Evolutionary conservation across 2,797 vertebrate species (phyloP), one percentile per base, ranked within the genome.

Genomic region (Lepidocolaptes lacrymiger): DNA sequence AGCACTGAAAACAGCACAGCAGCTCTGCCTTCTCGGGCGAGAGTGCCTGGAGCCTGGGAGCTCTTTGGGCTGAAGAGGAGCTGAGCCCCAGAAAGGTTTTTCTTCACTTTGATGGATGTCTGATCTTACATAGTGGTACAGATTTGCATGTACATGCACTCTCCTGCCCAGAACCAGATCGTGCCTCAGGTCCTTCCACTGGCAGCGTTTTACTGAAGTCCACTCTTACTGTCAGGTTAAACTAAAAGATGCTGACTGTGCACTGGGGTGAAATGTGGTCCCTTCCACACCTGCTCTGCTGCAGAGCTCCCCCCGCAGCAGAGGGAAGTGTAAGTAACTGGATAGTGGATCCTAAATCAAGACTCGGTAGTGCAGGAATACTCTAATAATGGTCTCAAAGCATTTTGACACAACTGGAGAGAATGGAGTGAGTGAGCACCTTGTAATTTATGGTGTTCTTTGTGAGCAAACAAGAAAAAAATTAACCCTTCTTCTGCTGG

Each of bases 111-210:
- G 54, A 37, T 61, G 34, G 36, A 28, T 76, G 43, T 69, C 75
- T 85, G 85, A 79, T 48, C 7, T 91, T 54, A 51, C n/a, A 30
- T 2, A 15, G 4, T 73, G 34, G 64, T 75, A 46, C 43, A 41
- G 86, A 52, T 59, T 34, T 14, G 14, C 0, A 0, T 10, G 0
- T 14, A 10, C n/a, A 2, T 49, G 27, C 24, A 3, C 10, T 55
- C 37, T 67, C 41, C 52, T 6, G 4, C 46, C 54, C 62, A 61
- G 62, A 88, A n/a, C 2, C 14, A 26, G 56, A 22, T 14, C 2
- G 0, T 44, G 76, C 73, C 77, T 83, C 15, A 1, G 52, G 44
- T 75, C 30, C 51, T 90, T 62, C 59, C 26, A 23, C 9, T 88
- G 69, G 19, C 51, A 80, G 56, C 16, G 6, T 67, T 41, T 85